Evolutionary conservation across 2,113 vertebrate genomes (phyloP).

Genomic region (Myrmecophaga tridactyla): DNA sequence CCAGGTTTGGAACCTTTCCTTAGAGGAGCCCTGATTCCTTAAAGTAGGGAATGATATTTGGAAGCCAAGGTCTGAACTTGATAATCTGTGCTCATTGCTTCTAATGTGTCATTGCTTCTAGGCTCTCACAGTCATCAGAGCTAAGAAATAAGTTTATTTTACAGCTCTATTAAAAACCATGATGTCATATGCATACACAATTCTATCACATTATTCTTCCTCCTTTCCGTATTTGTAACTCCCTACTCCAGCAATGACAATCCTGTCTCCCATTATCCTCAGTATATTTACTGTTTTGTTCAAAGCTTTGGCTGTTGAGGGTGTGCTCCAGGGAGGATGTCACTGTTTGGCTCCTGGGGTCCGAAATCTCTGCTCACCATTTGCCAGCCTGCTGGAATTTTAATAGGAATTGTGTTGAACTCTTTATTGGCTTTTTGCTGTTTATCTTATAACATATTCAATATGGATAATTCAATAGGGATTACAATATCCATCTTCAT

Average conservation of each 20-base stretch:
- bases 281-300: neutral
- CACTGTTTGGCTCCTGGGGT: too few relatives aligned
- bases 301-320: too few relatives aligned
- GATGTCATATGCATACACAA: neutral
- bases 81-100: neutral
- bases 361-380: too few relatives aligned
- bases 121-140: neutral
- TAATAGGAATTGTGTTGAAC: too few relatives aligned
- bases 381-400: too few relatives aligned
- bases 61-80: neutral
- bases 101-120: neutral
- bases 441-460: neutral
- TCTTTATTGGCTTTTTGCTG: neutral
- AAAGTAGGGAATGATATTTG: neutral
- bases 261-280: neutral
- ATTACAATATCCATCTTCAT: neutral
- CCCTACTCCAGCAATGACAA: neutral
- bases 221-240: neutral
- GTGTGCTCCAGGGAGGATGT: too few relatives aligned
- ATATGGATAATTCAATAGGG: too few relatives aligned
- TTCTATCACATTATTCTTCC: neutral
- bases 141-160: neutral
- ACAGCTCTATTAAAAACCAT: neutral
- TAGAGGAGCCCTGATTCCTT: neutral
- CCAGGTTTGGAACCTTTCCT: neutral